These are phyloP conservation scores for Heliopora coerulea DNA, from an alignment of 92 coral and sea anemone species.

Conservation along the genomic window DNA sequence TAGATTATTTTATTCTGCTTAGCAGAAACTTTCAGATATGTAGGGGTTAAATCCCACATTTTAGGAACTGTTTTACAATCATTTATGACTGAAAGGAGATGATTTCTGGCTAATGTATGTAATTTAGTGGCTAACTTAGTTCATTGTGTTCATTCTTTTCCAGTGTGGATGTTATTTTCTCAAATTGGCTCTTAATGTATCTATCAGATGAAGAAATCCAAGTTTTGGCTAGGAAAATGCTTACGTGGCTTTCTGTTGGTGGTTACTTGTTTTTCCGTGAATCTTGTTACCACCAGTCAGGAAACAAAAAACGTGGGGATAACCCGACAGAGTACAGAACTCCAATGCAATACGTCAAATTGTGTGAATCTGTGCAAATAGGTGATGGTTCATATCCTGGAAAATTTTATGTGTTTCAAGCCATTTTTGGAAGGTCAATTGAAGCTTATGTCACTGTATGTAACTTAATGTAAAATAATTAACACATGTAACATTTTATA, in stretches of 20 bases:
- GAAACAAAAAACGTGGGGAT: slow-evolving; percentile 59
- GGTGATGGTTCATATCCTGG: slow-evolving; percentile 30
- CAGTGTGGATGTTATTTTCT: slow-evolving; percentile 70
- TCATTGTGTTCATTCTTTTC: not conserved
- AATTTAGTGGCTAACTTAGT: not conserved
- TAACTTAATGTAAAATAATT: not conserved
- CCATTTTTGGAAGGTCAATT: slow-evolving; percentile 55
- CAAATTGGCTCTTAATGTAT: slow-evolving; percentile 82
- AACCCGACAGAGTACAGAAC: slow-evolving; percentile 72
- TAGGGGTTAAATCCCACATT: too few species aligned
- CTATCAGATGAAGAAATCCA: slow-evolving; percentile 66
- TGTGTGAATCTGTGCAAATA: slow-evolving; percentile 50
- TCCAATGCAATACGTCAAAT: slow-evolving; percentile 56
- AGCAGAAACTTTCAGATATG: too few species aligned
- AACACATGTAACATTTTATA: too few species aligned
- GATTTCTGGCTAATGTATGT: too few species aligned
- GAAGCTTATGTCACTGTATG: slow-evolving; percentile 70
- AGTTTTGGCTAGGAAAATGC: slow-evolving; percentile 63
- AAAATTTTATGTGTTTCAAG: slow-evolving; percentile 33
- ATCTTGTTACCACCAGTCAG: slow-evolving; percentile 72
- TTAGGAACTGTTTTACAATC: too few species aligned
- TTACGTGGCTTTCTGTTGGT: slow-evolving; percentile 56
- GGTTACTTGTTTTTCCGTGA: slow-evolving; percentile 73
- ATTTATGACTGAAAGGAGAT: too few species aligned
- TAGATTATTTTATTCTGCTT: too few species aligned